Conservation (phyloP, 2,797 vertebrate species). For the Erpetoichthys calabaricus region DNA sequence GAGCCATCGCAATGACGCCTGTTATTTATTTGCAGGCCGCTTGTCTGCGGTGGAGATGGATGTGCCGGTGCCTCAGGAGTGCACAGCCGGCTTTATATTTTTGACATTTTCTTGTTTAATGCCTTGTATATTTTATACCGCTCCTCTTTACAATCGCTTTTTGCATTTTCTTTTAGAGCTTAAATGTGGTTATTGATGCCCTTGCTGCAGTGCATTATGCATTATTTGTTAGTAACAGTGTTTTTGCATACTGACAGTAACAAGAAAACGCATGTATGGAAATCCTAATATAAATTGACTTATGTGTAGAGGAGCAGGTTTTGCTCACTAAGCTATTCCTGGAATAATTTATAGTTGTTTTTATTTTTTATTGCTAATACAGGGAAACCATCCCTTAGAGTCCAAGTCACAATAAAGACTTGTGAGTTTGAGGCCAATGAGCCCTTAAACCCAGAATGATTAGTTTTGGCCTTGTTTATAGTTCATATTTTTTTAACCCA, state of each 20-base stretch:
- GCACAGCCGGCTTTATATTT: conserved; percentile 63
- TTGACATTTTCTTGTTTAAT: conserved; percentile 66
- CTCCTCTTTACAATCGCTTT: conserved; percentile 53
- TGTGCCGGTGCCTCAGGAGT: conserved; percentile 44
- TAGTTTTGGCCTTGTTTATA: too few relatives aligned
- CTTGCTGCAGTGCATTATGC: conserved; percentile 91
- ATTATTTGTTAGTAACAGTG: conserved; percentile 97
- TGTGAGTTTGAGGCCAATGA: too few relatives aligned
- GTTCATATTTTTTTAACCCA: too few relatives aligned
- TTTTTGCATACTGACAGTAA: conserved; percentile 99
- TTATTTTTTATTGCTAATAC: conserved; percentile 82
- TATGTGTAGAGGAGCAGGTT: conserved; percentile 78
- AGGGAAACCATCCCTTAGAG: conserved; percentile 46
- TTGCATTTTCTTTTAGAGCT: conserved; percentile 87
- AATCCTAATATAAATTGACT: conserved; percentile 99
- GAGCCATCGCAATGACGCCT: too few relatives aligned
- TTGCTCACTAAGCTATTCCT: conserved; percentile 95
- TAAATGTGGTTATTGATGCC: conserved; percentile 85
- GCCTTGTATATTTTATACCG: conserved; percentile 54
- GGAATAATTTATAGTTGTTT: conserved; percentile 79
- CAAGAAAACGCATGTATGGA: conserved; percentile 99
- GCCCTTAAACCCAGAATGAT: too few relatives aligned
- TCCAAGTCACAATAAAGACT: conserved; percentile 28
- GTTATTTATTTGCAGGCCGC: conserved; percentile 27
- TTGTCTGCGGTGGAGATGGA: conserved; percentile 48